Evolutionary conservation across 1,140 invertebrate species (phyloP).

Genomic region (Medauroidea extradentata): DNA sequence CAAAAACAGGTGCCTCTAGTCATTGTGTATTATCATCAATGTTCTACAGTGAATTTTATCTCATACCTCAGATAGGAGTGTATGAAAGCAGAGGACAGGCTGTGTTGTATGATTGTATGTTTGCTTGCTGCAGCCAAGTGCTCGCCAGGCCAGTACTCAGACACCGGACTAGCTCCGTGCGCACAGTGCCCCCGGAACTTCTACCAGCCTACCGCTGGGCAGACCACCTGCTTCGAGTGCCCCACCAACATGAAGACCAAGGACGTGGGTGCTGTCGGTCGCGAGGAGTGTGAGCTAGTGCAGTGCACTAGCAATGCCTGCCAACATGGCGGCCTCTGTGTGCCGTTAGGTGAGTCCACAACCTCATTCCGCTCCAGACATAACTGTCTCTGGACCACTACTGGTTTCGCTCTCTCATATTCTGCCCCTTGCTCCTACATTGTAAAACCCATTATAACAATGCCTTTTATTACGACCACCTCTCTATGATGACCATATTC

Average conservation of each 20-base stretch:
- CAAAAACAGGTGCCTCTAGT: too few species aligned
- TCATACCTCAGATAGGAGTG: too few species aligned
- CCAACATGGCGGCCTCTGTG: constrained; percentile 88
- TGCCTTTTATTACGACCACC: too few species aligned
- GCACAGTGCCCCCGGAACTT: constrained; percentile 90
- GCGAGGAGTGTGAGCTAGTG: constrained; percentile 81
- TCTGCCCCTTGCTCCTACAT: too few species aligned
- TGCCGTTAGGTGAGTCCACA: constrained; percentile 58
- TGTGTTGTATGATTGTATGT: background rate
- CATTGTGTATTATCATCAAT: background rate
- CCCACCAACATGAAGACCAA: constrained; percentile 80
- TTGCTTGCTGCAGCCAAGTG: constrained; percentile 63
- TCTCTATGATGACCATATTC: too few species aligned
- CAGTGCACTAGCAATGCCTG: constrained; percentile 83
- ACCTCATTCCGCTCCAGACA: too few species aligned
- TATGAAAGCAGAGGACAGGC: background rate
- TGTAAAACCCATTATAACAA: too few species aligned
- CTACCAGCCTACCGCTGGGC: constrained; percentile 79
- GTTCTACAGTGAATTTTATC: background rate
- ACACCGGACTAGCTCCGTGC: constrained; percentile 92
- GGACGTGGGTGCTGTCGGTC: constrained; percentile 62
- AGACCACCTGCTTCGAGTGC: constrained; percentile 81
- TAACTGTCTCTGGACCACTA: too few species aligned
- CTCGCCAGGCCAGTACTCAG: constrained; percentile 87
- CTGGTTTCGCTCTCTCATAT: too few species aligned